Conservation (phyloP, 2,888 invertebrate species). For the Pyrrhosoma nymphula region DNA sequence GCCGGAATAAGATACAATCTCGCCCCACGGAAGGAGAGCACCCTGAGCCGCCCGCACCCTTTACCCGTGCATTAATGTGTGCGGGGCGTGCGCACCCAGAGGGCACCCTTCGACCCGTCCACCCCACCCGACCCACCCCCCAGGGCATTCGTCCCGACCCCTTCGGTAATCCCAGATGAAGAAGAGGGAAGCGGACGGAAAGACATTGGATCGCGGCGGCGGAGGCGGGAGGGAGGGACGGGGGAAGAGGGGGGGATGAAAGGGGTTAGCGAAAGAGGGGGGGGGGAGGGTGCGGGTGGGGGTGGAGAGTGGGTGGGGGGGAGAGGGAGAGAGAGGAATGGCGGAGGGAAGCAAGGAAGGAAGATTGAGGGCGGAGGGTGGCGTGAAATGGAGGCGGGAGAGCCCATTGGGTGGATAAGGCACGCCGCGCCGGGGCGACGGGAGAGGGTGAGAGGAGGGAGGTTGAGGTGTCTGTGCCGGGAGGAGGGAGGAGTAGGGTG, state of each 20-base stretch:
- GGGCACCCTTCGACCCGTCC: not conserved
- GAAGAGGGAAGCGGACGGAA: constrained; percentile 56
- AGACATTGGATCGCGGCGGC: constrained; percentile 41
- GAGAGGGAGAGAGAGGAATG: not conserved
- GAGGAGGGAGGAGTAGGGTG: not conserved
- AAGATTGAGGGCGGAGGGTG: constrained; percentile 57
- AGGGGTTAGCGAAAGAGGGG: not conserved
- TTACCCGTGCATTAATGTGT: not conserved
- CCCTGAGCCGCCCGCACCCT: not conserved
- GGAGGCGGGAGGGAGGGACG: not conserved
- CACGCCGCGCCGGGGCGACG: not conserved
- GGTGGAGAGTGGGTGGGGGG: not conserved
- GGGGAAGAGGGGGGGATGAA: not conserved
- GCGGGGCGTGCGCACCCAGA: not conserved
- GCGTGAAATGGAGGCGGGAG: constrained; percentile 38
- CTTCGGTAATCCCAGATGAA: constrained; percentile 64
- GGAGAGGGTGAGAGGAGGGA: constrained; percentile 9
- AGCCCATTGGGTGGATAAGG: constrained; percentile 51
- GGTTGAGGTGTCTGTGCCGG: not conserved
- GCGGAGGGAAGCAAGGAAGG: not conserved
- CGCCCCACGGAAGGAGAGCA: not conserved
- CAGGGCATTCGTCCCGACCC: constrained; percentile 36
- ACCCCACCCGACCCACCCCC: not conserved
- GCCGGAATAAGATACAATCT: not conserved
- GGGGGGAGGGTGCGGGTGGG: not conserved